phyloP scores from a whole-genome alignment of 2,797 vertebrate genomes.

The Leptoclinus maculatus region DNA sequence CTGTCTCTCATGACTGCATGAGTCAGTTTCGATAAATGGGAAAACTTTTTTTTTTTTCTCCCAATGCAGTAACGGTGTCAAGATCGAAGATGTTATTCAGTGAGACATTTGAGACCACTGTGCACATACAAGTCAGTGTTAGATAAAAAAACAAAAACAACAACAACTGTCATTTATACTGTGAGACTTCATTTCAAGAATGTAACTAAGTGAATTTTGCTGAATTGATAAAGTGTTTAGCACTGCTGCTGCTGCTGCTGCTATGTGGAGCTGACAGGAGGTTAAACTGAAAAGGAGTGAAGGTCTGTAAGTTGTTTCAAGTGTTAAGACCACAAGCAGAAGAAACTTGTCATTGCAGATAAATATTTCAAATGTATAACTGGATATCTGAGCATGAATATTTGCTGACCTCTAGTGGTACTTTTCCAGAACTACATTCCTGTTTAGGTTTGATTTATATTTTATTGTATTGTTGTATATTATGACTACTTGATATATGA shows the following conservation, averaged over 20 bases:
- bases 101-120: conserved; percentile 71
- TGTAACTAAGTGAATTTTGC: conserved; percentile 70
- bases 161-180: conserved; percentile 69
- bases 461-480: conserved; percentile 73
- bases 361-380: conserved; percentile 70
- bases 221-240: conserved; percentile 60
- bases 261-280: conserved; percentile 58
- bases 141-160: conserved; percentile 30
- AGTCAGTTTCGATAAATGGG: conserved; percentile 54
- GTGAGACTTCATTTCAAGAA: conserved; percentile 78
- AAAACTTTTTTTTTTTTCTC: conserved; percentile 42
- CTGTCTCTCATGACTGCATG: conserved; percentile 60
- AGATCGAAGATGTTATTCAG: conserved; percentile 58
- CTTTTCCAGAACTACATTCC: conserved; percentile 82
- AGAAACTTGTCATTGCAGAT: conserved; percentile 55
- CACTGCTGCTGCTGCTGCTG: conserved; percentile 71
- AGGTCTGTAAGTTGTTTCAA: conserved; percentile 24
- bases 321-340: conserved; percentile 60
- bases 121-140: conserved; percentile 72
- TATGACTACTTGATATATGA: conserved; percentile 75
- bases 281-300: conserved; percentile 3
- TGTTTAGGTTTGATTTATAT: conserved; percentile 76
- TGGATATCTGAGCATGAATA: conserved; percentile 82
- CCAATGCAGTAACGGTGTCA: conserved; percentile 64
- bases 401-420: conserved; percentile 86